Evolutionary conservation across 2,797 vertebrate species (phyloP), one percentile per base, ranked within the genome.

Genomic region (Gallinago stenura): DNA sequence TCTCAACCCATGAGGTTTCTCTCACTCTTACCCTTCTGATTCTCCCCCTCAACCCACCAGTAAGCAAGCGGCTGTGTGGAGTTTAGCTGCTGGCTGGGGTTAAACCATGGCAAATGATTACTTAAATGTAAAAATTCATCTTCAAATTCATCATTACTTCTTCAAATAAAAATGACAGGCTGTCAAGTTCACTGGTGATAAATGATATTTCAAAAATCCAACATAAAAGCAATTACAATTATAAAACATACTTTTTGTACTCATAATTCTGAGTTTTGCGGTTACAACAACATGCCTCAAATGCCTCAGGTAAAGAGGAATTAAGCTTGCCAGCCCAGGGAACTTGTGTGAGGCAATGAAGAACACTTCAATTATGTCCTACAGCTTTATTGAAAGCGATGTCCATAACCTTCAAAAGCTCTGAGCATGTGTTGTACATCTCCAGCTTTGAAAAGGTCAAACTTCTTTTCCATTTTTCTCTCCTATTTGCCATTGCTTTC

Each of bases 401-500:
- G 53, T 45, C 91, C 70, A 16, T 78, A 87, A 87, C 79, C 87
- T 94, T 83, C 79, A 90, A 33, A 92, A 93, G 35, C 57, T 62
- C 77, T 37, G 54, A 87, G 85, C 41, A 35, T 18, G 77, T 81
- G 57, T 83, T 54, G 7, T 75, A 75, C 83, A 75, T 51, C 69
- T 83, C 83, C 54, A 75, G 45, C 65, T 78, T 5, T 66, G 72
- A 81, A 95, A 95, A 93, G 82, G 92, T 90, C 86, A 91, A 78
- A 68, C 16, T 84, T 77, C 73, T 65, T 57, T 85, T 77, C 87
- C 68, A 70, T 81, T 94, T 84, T 81, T 71, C 68, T 81, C 62
- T 83, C 43, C 79, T 50, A 71, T 92, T 92, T 86, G 41, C 57
- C 65, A 41, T 22, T 54, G 31, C 57, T 66, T 90, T 83, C 77